Base-by-base conservation (phyloP, 2,797 vertebrate species). In the Parauchenoglanis ngamensis region DNA sequence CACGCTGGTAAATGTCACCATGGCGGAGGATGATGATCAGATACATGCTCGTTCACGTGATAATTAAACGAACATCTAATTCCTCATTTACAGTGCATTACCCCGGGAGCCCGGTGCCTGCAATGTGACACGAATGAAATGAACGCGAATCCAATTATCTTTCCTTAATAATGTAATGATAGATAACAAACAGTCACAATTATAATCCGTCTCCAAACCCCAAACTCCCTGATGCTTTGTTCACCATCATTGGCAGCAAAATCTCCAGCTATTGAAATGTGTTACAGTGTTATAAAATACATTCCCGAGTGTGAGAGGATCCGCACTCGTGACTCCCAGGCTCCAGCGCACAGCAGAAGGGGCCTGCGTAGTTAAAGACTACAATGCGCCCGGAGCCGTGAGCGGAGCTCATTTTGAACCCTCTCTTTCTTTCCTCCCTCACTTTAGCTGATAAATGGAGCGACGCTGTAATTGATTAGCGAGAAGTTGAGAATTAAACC, bases 391-490 rank as follows among this genome's bases (percentile, higher is more conserved):
- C 11, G 6, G 49, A 81, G 87, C 77, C 57, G 92, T 61, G 75
- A 90, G 95, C 91, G 92, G 93, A 94, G 94, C 94, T 94, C 93
- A 95, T 94, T 93, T 93, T 93, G 95, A 96, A 96, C 95, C 92
- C 94, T 94, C 93, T 95, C 96, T 95, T 96, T 97, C 97, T 97
- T 95, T 97, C 96, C 95, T 96, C 96, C 96, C 96, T 97, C 97
- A 96, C 95, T 94, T 95, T 88, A 95, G 95, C 97, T 98, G 98
- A 98, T 98, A 97, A 98, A 98, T 98, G 96, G 97, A 97, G 98
- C 97, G 95, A 97, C 94, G 96, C 94, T 96, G 96, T 98, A 98
- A 99, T 96, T 98, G 98, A 99, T 98, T 98, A 97, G 97, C 94
- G 94, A 94, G 95, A 95, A 96, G 96, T 96, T 97, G 96, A 96